Evolutionary conservation across 2,797 vertebrate species (phyloP).

Genomic region (Sardinella longiceps): DNA sequence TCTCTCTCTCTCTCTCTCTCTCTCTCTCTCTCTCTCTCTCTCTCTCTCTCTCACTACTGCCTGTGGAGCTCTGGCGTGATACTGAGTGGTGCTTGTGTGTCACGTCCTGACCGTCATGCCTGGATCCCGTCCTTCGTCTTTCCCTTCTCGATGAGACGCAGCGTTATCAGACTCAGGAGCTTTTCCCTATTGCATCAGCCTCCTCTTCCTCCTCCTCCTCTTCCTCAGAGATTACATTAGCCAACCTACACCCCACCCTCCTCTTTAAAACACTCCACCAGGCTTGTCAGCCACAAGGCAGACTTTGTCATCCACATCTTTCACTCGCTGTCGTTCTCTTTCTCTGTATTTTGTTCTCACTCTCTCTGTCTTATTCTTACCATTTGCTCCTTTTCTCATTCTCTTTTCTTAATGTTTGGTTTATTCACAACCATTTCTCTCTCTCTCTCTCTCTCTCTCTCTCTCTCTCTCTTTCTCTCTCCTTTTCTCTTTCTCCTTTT

Average conservation of each 20-base stretch:
- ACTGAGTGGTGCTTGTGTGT: background rate
- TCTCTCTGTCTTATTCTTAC: background rate
- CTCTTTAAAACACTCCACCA: background rate
- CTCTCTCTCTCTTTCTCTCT: background rate
- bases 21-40: no score
- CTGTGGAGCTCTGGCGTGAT: background rate
- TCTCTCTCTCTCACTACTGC: no score
- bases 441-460: no score
- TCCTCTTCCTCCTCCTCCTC: conserved; percentile 1
- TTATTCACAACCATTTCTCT: background rate
- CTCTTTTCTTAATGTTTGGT: background rate
- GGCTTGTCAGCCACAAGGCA: background rate
- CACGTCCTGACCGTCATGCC: conserved; percentile 31
- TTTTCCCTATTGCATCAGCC: conserved; percentile 25
- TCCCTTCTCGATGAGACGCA: background rate
- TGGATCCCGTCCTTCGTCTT: conserved; percentile 15
- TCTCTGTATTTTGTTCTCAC: background rate
- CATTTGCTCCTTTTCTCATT: background rate
- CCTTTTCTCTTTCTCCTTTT: background rate
- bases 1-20: no score
- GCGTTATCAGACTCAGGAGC: conserved; percentile 30
- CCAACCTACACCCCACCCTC: conserved; percentile 9
- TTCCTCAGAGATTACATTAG: conserved; percentile 29
- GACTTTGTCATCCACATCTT: background rate
- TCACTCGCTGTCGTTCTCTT: background rate